phyloP scores from a whole-genome alignment of 2,113 vertebrate species.

The Rhinoderma darwinii region DNA sequence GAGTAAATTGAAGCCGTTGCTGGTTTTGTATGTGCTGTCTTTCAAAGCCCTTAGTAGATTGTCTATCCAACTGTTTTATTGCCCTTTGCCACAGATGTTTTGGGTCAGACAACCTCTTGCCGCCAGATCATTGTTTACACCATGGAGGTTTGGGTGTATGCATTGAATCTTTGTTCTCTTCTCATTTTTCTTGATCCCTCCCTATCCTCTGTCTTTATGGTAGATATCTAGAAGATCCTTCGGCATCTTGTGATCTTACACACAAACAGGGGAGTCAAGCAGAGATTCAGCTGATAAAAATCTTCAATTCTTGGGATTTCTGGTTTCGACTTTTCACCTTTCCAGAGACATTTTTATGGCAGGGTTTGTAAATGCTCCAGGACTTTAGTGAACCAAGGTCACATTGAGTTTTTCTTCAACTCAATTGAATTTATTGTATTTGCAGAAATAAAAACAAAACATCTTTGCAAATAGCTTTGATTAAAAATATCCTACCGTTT shows the following conservation, averaged over 20 bases:
- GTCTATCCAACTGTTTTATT: constrained; percentile 57
- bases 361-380: constrained; percentile 38
- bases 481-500: background rate
- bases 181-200: background rate
- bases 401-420: constrained; percentile 36
- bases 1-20: background rate
- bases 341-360: constrained; percentile 51
- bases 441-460: background rate
- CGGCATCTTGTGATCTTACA: constrained; percentile 25
- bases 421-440: background rate
- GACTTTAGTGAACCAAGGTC: constrained; percentile 35
- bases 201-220: background rate
- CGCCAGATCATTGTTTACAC: constrained; percentile 10
- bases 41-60: constrained; percentile 31
- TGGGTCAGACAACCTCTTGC: constrained; percentile 11
- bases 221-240: background rate
- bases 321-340: constrained; percentile 41
- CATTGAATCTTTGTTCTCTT: constrained; percentile 32
- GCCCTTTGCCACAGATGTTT: constrained; percentile 57
- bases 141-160: constrained; percentile 21
- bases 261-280: constrained; percentile 13
- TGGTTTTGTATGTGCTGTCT: background rate
- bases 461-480: background rate
- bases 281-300: constrained; percentile 45
- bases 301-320: constrained; percentile 31